These are phyloP conservation scores for Euzophera pinguis DNA, from an alignment of 2,888 invertebrate species.

Conservation along the genomic window DNA sequence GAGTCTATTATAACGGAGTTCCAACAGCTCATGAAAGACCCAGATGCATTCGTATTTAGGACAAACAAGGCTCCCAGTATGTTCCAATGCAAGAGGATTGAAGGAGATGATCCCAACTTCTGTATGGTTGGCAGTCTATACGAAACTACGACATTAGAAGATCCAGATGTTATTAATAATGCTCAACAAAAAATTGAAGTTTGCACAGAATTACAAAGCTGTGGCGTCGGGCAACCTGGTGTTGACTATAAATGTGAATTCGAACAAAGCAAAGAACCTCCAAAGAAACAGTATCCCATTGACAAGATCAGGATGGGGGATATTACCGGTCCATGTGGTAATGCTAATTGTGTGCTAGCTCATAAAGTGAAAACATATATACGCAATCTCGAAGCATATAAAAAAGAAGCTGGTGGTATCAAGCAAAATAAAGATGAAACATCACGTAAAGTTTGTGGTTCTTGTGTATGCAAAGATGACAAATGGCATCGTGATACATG, in stretches of 20 bases:
- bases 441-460: conserved; percentile 56
- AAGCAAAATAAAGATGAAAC: conserved; percentile 32
- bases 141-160: conserved; percentile 66
- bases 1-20: conserved; percentile 66
- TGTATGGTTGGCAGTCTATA: conserved; percentile 65
- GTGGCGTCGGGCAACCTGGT: conserved; percentile 36
- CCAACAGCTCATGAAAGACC: conserved; percentile 61
- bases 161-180: conserved; percentile 47
- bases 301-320: conserved; percentile 71
- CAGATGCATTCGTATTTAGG: conserved; percentile 63
- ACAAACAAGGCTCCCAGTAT: conserved; percentile 67
- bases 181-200: conserved; percentile 56
- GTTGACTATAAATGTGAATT: conserved; percentile 38
- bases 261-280: conserved; percentile 21
- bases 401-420: conserved; percentile 41
- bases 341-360: conserved; percentile 61
- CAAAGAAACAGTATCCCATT: conserved; percentile 48
- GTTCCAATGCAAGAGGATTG: conserved; percentile 61
- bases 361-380: conserved; percentile 66
- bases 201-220: conserved; percentile 63
- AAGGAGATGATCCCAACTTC: conserved; percentile 67
- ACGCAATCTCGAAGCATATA: conserved; percentile 58
- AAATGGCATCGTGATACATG: conserved; percentile 59
- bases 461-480: conserved; percentile 64
- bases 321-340: conserved; percentile 69